These are phyloP conservation scores for Agonum fuliginosum DNA, from an alignment of 2,888 invertebrate genomes.

Conservation along the genomic window DNA sequence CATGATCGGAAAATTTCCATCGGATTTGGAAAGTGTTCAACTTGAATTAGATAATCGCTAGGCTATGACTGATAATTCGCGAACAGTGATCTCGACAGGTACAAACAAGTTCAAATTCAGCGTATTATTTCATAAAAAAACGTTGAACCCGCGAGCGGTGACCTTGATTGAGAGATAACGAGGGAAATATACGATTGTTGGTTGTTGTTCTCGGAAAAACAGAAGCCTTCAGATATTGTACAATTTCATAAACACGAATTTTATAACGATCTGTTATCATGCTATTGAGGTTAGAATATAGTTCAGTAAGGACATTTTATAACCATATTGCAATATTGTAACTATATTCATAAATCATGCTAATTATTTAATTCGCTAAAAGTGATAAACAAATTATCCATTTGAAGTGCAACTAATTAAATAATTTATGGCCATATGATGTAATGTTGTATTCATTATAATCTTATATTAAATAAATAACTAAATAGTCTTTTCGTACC, in stretches of 20 bases:
- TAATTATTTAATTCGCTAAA: too few species aligned
- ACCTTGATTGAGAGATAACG: slow-evolving; percentile 55
- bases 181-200: slow-evolving; percentile 27
- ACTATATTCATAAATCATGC: too few species aligned
- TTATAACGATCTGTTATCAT: too few species aligned
- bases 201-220: slow-evolving; percentile 18
- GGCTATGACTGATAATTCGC: neutral
- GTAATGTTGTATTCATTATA: too few species aligned
- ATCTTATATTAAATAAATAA: too few species aligned
- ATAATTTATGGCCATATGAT: too few species aligned
- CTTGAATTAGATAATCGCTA: slow-evolving; percentile 39
- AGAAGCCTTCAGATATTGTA: slow-evolving; percentile 1
- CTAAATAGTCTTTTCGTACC: too few species aligned
- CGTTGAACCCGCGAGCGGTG: slow-evolving; percentile 50
- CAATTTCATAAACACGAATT: neutral
- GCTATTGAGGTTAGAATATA: too few species aligned
- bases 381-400: too few species aligned
- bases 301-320: too few species aligned
- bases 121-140: slow-evolving; percentile 39
- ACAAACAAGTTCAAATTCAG: slow-evolving; percentile 32
- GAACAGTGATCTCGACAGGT: slow-evolving; percentile 13
- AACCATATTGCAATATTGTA: too few species aligned
- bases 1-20: slow-evolving; percentile 51
- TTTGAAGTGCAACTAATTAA: too few species aligned
- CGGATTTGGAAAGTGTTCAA: slow-evolving; percentile 53